A percentile compares a stretch with the other conserved stretches of the same genome.
Conservation (phyloP, 2,888 invertebrate species). For the Spisula subtruncata region DNA sequence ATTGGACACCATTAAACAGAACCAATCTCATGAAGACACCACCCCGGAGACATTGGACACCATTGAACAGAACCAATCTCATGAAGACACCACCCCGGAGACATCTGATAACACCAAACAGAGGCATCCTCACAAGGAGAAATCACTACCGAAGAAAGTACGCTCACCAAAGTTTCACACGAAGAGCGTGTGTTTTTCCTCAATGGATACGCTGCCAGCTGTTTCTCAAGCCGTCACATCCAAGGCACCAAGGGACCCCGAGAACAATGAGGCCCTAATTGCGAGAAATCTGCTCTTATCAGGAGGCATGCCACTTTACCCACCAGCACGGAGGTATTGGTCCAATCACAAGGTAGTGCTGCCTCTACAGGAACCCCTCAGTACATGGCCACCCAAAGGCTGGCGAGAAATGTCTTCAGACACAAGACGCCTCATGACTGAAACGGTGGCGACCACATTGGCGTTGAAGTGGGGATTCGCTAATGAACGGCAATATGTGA, state of each 20-base stretch:
- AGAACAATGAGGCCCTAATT: not conserved
- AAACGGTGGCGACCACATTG: not conserved
- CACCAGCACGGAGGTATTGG: constrained; percentile 27
- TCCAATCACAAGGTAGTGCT: not conserved
- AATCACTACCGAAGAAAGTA: not conserved
- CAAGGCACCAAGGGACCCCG: not conserved
- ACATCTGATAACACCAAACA: not conserved
- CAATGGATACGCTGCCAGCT: not conserved
- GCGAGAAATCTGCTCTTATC: not conserved
- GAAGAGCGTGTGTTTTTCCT: not conserved
- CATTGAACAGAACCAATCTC: too few relatives aligned
- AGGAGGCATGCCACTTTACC: constrained; percentile 29
- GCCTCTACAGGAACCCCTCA: too few relatives aligned
- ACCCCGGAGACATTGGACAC: not conserved
- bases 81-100: not conserved
- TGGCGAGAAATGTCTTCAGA: not conserved
- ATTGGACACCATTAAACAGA: too few relatives aligned
- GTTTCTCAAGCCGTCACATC: not conserved
- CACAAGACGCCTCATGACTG: not conserved
- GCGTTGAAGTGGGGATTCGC: not conserved
- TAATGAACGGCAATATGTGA: not conserved
- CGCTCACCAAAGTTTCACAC: not conserved
- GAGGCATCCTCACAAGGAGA: not conserved
- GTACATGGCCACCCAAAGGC: not conserved
- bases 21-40: not conserved